Conservation (phyloP, 2,797 vertebrate genomes). For the Urosaurus nigricauda region DNA sequence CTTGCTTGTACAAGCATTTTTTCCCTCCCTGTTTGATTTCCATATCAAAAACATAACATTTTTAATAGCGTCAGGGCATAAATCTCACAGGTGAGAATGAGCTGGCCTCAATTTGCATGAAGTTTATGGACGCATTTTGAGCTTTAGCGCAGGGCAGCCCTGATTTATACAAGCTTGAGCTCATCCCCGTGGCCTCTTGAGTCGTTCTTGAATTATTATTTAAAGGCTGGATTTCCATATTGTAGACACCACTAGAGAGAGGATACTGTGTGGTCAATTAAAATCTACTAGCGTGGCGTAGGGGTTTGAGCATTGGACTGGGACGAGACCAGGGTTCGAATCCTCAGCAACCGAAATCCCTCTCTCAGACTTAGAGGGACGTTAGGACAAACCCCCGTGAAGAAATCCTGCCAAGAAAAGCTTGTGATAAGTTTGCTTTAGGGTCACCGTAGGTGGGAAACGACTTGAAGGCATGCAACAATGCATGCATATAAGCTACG, state of each 20-base stretch:
- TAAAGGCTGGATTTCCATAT: neutral
- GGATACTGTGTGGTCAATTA: neutral
- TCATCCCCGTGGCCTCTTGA: neutral
- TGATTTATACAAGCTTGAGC: neutral
- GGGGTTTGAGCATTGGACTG: no score
- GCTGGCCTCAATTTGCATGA: conserved; percentile 25
- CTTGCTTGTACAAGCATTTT: conserved; percentile 10
- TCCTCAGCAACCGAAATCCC: no score
- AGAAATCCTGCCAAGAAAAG: no score
- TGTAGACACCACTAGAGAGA: no score
- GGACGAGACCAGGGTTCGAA: no score
- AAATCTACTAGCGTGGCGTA: neutral
- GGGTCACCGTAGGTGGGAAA: no score
- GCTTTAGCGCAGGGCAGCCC: neutral
- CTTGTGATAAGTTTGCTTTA: no score
- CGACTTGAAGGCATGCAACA: no score
- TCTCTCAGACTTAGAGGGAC: no score
- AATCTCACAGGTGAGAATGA: neutral
- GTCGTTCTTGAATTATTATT: no score
- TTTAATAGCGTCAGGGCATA: neutral
- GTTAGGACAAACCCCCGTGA: no score
- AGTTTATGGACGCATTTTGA: neutral
- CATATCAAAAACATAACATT: conserved; percentile 33
- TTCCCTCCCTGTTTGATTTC: neutral
- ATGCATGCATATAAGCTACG: no score